A percentile compares a stretch with the other conserved stretches of the same genome.
Conservation (phyloP, 2,113 vertebrate species). For the Galeopterus variegatus region DNA sequence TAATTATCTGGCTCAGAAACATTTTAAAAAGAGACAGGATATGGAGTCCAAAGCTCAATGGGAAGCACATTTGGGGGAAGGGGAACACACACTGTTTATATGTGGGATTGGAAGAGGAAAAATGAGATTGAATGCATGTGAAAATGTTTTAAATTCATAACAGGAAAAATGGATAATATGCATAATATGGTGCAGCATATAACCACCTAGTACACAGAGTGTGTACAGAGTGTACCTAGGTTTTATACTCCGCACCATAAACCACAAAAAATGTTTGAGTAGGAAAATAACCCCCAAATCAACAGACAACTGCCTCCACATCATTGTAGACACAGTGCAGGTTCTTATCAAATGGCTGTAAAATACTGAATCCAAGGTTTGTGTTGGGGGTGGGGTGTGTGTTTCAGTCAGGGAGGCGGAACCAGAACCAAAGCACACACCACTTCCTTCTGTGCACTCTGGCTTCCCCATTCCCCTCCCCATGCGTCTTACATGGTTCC, state of each 20-base stretch:
- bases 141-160: background rate
- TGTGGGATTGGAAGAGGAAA: background rate
- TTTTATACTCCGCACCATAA: background rate
- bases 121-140: background rate
- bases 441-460: background rate
- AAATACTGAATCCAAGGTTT: background rate
- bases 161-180: background rate
- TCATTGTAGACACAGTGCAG: background rate
- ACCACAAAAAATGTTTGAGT: background rate
- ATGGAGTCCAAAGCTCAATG: background rate
- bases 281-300: background rate
- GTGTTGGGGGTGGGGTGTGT: background rate
- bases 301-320: background rate
- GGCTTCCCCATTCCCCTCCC: background rate
- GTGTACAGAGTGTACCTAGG: background rate
- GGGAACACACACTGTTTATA: background rate
- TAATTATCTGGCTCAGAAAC: background rate
- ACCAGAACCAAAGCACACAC: background rate
- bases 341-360: background rate
- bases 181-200: background rate
- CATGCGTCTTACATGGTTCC: background rate
- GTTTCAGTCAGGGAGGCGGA: background rate
- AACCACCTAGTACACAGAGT: background rate
- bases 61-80: background rate
- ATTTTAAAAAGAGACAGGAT: conserved; percentile 44